phyloP scores from a whole-genome alignment of 1,140 invertebrate species.

The Paraescarpia echinospica region DNA sequence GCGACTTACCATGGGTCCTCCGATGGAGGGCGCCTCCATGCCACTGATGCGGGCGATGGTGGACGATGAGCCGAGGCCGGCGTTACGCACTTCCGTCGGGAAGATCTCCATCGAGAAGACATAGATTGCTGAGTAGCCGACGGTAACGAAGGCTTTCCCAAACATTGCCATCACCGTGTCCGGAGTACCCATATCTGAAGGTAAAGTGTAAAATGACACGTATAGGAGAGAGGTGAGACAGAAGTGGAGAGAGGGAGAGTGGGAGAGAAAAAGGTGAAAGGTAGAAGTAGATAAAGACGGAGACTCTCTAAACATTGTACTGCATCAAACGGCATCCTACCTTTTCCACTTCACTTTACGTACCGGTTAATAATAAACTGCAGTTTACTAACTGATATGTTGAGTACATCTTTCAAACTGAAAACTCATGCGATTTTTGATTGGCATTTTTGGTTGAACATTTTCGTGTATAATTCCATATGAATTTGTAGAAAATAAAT shows the following conservation, averaged over 20 bases:
- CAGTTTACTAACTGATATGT: too few relatives aligned
- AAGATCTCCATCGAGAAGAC: slow-evolving; percentile 84
- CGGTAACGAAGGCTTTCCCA: slow-evolving; percentile 75
- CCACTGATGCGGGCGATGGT: slow-evolving; percentile 75
- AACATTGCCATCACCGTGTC: slow-evolving; percentile 66
- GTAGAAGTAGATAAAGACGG: slow-evolving; percentile 46
- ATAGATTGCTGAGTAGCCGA: slow-evolving; percentile 82
- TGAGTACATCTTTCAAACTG: too few relatives aligned
- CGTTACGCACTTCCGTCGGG: slow-evolving; percentile 70
- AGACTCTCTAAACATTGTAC: too few relatives aligned
- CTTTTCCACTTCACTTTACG: too few relatives aligned
- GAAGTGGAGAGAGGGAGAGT: background rate
- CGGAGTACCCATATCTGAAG: slow-evolving; percentile 14
- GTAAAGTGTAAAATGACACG: too few relatives aligned
- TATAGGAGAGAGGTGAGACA: background rate
- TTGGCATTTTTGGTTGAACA: too few relatives aligned
- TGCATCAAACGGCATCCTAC: too few relatives aligned
- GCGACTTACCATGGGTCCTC: slow-evolving; percentile 24
- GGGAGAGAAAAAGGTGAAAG: background rate
- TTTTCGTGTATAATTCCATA: too few relatives aligned
- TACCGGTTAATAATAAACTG: too few relatives aligned
- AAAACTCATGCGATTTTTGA: too few relatives aligned
- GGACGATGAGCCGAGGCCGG: slow-evolving; percentile 75
- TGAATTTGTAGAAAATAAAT: too few relatives aligned
- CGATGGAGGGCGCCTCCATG: slow-evolving; percentile 66